Percentiles rank a stretch among this genome's conserved stretches.
Conservation (phyloP, 2,797 vertebrate species). For the Argentina silus region DNA sequence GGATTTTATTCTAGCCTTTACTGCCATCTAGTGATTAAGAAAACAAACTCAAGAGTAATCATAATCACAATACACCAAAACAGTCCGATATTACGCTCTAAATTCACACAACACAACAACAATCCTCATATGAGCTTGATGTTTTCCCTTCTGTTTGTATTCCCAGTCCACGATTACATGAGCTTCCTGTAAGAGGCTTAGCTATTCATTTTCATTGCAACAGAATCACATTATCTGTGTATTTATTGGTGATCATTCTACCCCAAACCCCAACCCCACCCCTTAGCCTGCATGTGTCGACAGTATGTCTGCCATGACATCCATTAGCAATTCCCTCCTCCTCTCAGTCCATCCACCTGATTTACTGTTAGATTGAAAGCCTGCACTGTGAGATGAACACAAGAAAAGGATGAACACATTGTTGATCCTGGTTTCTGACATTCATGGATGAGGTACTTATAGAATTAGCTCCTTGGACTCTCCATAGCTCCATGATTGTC, state of each 20-base stretch:
- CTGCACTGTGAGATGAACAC: constrained; percentile 50
- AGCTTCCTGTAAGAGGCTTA: constrained; percentile 35
- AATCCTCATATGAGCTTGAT: neutral
- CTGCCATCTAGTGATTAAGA: constrained; percentile 71
- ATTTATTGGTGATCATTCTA: constrained; percentile 61
- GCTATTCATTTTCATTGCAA: constrained; percentile 52
- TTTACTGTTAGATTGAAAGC: constrained; percentile 50
- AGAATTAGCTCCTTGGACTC: constrained; percentile 22
- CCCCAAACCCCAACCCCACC: constrained; percentile 42
- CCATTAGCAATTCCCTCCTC: constrained; percentile 64
- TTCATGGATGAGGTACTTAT: constrained; percentile 15
- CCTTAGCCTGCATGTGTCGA: constrained; percentile 21
- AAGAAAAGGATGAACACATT: constrained; percentile 19
- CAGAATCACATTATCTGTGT: constrained; percentile 58
- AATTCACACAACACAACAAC: neutral
- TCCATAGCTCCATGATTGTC: constrained; percentile 8
- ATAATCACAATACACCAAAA: constrained; percentile 22
- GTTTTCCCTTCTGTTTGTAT: constrained; percentile 34
- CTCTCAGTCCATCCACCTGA: constrained; percentile 52
- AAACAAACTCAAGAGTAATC: neutral
- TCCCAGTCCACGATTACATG: constrained; percentile 19
- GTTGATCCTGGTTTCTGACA: constrained; percentile 32
- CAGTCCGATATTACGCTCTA: neutral
- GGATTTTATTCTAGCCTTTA: constrained; percentile 57
- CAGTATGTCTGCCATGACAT: constrained; percentile 56